These are phyloP conservation scores for Lipophrys pholis DNA, from an alignment of 2,113 vertebrate species.

Conservation along the genomic window DNA sequence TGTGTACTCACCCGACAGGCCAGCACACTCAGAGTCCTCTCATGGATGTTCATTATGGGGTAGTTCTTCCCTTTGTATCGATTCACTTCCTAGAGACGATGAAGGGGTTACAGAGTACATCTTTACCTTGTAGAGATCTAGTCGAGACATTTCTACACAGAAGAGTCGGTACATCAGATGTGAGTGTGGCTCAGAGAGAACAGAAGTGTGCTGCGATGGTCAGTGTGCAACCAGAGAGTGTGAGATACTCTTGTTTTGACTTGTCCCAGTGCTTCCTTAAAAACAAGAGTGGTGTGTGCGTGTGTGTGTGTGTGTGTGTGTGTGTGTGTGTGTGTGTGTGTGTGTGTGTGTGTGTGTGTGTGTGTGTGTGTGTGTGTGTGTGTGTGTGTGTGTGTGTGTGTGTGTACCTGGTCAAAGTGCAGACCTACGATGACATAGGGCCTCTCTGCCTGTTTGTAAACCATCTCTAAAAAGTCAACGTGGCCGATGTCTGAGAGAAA, in stretches of 20 bases:
- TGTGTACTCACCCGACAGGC: slow-evolving; percentile 91
- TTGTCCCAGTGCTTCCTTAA: slow-evolving; percentile 17
- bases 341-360: background rate
- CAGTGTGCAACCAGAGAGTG: background rate
- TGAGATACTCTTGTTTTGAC: slow-evolving; percentile 1
- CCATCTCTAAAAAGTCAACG: slow-evolving; percentile 92
- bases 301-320: background rate
- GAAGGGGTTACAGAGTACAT: background rate
- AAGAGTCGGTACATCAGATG: no score
- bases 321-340: no score
- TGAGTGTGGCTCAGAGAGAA: no score
- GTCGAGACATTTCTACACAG: background rate
- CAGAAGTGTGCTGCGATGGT: no score
- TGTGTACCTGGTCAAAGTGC: slow-evolving; percentile 92
- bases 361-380: background rate
- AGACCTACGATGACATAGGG: slow-evolving; percentile 93
- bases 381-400: background rate
- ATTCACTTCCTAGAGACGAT: slow-evolving; percentile 91
- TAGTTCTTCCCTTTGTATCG: slow-evolving; percentile 99
- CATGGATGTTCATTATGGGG: slow-evolving; percentile 98
- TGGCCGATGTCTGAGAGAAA: slow-evolving; percentile 89
- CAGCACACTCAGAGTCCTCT: slow-evolving; percentile 95
- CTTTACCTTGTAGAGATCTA: background rate
- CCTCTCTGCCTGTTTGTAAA: slow-evolving; percentile 85
- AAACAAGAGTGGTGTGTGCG: no score